Conservation (phyloP, 2,113 vertebrate species). For the Caretta caretta region DNA sequence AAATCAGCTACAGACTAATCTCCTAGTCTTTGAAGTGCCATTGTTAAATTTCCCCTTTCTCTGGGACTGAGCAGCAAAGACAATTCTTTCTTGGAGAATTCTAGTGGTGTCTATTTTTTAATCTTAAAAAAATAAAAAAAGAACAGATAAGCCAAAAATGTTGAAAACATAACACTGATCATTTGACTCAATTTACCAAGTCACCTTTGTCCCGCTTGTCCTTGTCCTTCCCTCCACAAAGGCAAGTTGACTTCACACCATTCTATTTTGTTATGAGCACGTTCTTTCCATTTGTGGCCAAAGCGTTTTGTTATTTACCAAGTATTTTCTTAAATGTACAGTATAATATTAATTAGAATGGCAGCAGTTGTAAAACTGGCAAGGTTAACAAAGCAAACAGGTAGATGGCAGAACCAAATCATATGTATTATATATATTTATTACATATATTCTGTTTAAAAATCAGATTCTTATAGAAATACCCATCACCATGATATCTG, state of each 20-base stretch:
- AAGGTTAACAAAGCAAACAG: conserved; percentile 4
- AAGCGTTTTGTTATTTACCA: neutral
- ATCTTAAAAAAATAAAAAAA: neutral
- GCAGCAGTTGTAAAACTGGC: neutral
- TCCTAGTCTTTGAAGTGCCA: conserved; percentile 41
- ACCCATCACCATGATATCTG: neutral
- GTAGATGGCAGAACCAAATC: conserved; percentile 33
- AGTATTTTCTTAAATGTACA: conserved; percentile 28
- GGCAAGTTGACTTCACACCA: no score
- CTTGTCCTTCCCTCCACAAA: no score
- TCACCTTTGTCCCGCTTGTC: no score
- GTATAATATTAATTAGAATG: neutral
- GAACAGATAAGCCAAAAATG: neutral
- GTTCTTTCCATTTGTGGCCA: no score
- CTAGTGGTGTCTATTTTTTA: neutral
- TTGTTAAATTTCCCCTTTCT: conserved; percentile 2
- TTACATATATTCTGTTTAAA: neutral
- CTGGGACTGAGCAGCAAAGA: conserved; percentile 38
- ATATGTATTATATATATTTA: neutral
- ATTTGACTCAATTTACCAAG: neutral
- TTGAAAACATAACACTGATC: neutral
- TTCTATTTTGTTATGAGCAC: no score
- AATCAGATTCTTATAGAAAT: neutral
- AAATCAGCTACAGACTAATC: conserved; percentile 48
- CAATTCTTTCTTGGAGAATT: neutral